Evolutionary conservation across 2,113 vertebrate species (phyloP), one percentile per base, ranked within the genome.

Genomic region (Coptodon bakossiorum): DNA sequence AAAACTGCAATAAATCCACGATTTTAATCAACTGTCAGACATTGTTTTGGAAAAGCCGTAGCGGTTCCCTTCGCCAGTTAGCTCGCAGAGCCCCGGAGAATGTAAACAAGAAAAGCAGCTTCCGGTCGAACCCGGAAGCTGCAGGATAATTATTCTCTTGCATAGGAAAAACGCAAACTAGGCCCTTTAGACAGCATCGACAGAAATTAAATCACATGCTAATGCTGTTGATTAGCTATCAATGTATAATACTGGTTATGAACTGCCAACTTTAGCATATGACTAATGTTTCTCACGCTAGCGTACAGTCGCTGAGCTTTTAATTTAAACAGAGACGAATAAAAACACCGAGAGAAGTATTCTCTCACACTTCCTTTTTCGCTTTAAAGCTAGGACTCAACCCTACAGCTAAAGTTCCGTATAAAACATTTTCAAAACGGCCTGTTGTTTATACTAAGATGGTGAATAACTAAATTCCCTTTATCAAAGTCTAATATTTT

Each of bases 71-170:
- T 34, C 40, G 5, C 27, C 27, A 34, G 71, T 7, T 79, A 53
- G 59, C 83, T 57, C 14, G 52, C 22, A 53, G 27, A 57, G 2
- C 12, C 9, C 0, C 6, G 5, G 12, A 73, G 61, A 88, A 95
- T 82, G 94, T 96, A 95, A 96, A 95, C 95, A 96, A 92, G 84
- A 19, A 8, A 1, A 1, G 3, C n/a, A 80, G 43, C 84, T 95
- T 96, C 95, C 94, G 89, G 92, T 1, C 1, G 2, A 89, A 36
- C 0, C 84, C 91, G 94, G 94, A 95, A 95, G 4, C 2, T 9
- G 27, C 2, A 1, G 2, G 13, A 27, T 9, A 79, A 5, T 71
- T 6, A 13, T 10, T 17, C 66, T 92, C 87, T 86, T 82, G 17
- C 9, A 22, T 36, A 19, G 7, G 38, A 82, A 31, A 82, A 12